Evolutionary conservation across 2,888 invertebrate genomes (phyloP).

Genomic region (Stenoptilia bipunctidactyla): DNA sequence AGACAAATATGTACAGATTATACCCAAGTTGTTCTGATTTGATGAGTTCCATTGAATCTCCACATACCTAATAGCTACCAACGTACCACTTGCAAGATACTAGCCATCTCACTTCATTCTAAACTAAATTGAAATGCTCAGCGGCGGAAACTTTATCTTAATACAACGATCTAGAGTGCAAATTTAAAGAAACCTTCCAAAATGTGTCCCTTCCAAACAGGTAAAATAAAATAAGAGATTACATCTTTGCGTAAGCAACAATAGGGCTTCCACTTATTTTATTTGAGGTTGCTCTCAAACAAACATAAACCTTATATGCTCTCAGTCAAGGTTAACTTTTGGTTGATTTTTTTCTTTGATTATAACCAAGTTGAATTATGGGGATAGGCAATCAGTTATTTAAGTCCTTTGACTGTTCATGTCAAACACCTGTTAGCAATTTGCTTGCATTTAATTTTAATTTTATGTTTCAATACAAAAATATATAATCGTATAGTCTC

Average conservation of each 20-base stretch:
- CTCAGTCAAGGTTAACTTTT: neutral
- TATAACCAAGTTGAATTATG: neutral
- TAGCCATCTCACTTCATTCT: constrained; percentile 1
- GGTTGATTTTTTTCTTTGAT: neutral
- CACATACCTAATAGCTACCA: too few species aligned
- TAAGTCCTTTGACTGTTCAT: neutral
- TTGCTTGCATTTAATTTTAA: too few species aligned
- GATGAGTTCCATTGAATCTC: too few species aligned
- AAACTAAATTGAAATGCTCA: constrained; percentile 21
- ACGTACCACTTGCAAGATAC: constrained; percentile 10
- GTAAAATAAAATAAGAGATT: constrained; percentile 66
- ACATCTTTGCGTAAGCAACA: constrained; percentile 65
- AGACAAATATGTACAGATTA: too few species aligned
- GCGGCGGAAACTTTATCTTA: too few species aligned
- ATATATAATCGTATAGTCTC: constrained; percentile 1
- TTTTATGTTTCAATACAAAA: too few species aligned
- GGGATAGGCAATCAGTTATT: neutral
- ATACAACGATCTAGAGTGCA: too few species aligned
- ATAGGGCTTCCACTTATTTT: constrained; percentile 55
- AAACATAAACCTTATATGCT: constrained; percentile 22
- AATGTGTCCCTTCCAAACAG: constrained; percentile 40
- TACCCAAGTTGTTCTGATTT: too few species aligned
- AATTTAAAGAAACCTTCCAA: too few species aligned
- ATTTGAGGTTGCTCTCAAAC: constrained; percentile 25
- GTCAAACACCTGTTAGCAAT: too few species aligned